Percentiles rank a stretch among this genome's conserved stretches.
Conservation (phyloP, 2,797 vertebrate genomes). For the Darevskia nairensis region DNA sequence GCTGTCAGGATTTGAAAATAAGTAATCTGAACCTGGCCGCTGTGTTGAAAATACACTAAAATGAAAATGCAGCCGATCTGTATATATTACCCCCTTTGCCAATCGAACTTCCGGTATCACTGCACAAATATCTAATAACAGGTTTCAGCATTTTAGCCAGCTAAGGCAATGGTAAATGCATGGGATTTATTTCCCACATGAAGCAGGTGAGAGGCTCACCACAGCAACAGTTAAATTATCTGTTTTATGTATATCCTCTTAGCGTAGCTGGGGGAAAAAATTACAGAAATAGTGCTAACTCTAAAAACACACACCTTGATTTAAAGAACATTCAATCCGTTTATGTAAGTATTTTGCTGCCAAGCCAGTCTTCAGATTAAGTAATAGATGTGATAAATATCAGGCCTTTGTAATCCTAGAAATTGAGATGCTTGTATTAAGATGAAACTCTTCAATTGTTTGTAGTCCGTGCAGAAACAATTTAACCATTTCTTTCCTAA, state of each 20-base stretch:
- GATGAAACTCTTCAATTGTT: conserved; percentile 34
- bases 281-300: conserved; percentile 56
- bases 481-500: conserved; percentile 21
- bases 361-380: conserved; percentile 36
- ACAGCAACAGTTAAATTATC: conserved; percentile 13
- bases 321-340: conserved; percentile 48
- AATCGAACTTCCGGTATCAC: not conserved
- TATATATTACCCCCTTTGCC: conserved; percentile 14
- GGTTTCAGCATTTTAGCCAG: conserved; percentile 1
- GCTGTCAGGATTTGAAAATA: conserved; percentile 71
- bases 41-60: conserved; percentile 55
- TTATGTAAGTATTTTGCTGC: conserved; percentile 52
- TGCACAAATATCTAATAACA: not conserved
- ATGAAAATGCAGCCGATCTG: conserved; percentile 56
- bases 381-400: conserved; percentile 31
- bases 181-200: conserved; percentile 36
- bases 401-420: conserved; percentile 46
- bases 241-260: conserved; percentile 6
- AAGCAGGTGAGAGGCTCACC: conserved; percentile 43
- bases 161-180: not conserved
- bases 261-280: conserved; percentile 32
- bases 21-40: conserved; percentile 64
- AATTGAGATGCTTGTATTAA: conserved; percentile 38
- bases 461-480: conserved; percentile 3
- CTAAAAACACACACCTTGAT: conserved; percentile 32